Base-by-base conservation (phyloP, 2,113 vertebrate species). In the Aythya baeri region DNA sequence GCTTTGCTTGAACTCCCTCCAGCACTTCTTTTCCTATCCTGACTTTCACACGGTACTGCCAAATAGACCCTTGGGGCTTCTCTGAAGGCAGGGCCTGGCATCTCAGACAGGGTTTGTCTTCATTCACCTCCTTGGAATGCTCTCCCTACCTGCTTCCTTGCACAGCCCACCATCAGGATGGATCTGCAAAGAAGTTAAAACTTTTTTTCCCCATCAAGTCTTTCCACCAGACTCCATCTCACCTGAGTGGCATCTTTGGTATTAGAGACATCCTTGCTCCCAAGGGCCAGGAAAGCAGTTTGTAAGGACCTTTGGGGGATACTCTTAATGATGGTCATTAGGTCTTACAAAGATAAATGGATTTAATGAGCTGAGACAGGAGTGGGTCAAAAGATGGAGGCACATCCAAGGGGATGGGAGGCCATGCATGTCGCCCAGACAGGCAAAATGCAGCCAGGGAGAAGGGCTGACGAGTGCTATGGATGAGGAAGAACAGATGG, bases 401-500 rank as follows among this genome's bases (percentile, higher is more conserved):
- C 59, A 79, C 3, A 65, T 16, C 23, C 38, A 34, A 78, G 57
- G n/a, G 76, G 86, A 29, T 6, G 3, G 66, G 83, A 93, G 8
- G 2, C 32, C 6, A 2, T 0, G 38, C 26, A 67, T 3, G 0
- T 58, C 49, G 49, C 70, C 86, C 54, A 89, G 23, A 11, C 89
- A 82, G 31, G 75, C 57, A 75, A 70, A 91, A 1, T 55, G 83
- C 52, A 86, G 44, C 41, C 62, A 44, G 20, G 58, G 71, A 90
- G 21, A 86, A 63, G 68, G 83, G 88, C 57, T 93, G 76, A 70
- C 0, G 0, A 93, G 36, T n/a, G 50, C 80, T 61, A 86, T 0
- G n/a, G 86, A 79, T 5, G 7, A 36, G 50, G 50, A 79, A 29
- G 96, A 96, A 92, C 96, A 97, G 93, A 96, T 94, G 96, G 94